A percentile compares a stretch with the other conserved stretches of the same genome.
phyloP scores from a whole-genome alignment of 2,888 invertebrate species.

The Lasioglossum malachurum region DNA sequence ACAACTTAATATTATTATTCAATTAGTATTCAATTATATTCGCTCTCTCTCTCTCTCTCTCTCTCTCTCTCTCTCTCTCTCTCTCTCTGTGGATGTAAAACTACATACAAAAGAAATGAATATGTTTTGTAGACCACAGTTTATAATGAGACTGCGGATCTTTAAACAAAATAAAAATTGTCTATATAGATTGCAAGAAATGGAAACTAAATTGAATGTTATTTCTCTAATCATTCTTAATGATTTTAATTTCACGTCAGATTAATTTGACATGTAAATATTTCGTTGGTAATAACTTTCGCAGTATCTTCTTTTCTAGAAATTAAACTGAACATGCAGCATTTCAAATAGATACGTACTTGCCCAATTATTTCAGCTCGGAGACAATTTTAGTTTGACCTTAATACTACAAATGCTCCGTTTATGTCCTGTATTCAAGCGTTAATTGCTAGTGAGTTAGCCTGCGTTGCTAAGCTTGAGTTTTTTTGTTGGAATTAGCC shows the following conservation, averaged over 20 bases:
- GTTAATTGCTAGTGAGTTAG: conserved; percentile 8
- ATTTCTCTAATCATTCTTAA: too few relatives aligned
- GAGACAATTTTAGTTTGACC: conserved; percentile 11
- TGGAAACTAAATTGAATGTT: too few relatives aligned
- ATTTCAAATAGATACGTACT: background rate
- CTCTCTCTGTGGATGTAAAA: background rate
- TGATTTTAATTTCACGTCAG: too few relatives aligned
- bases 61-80: too few relatives aligned
- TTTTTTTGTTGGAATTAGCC: background rate
- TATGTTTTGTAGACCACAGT: background rate
- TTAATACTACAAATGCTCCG: conserved; percentile 10
- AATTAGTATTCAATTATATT: background rate
- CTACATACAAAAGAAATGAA: background rate
- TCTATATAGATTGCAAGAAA: too few relatives aligned
- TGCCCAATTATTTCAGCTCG: background rate
- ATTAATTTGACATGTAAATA: too few relatives aligned
- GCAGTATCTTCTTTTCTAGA: background rate
- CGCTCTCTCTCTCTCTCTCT: too few relatives aligned
- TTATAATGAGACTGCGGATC: background rate
- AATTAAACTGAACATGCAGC: background rate
- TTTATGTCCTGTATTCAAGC: background rate
- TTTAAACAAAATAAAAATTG: too few relatives aligned
- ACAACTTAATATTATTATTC: background rate
- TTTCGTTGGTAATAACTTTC: background rate
- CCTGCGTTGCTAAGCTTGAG: background rate